Evolutionary conservation across 2,797 vertebrate species (phyloP).

Genomic region (Liasis olivaceus): DNA sequence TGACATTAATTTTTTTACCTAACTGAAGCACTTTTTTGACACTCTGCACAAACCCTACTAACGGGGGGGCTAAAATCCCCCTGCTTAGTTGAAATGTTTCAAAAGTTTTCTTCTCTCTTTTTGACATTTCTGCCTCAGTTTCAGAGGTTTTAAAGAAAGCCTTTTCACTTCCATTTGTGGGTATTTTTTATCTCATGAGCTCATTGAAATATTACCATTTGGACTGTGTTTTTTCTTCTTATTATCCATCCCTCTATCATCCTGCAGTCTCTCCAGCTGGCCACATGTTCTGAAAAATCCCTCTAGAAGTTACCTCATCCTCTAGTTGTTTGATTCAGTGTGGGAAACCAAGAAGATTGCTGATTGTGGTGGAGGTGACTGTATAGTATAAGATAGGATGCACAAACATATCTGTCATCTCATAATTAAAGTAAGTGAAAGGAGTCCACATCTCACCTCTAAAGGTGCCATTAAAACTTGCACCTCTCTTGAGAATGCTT

Average conservation of each 20-base stretch:
- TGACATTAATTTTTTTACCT: background rate
- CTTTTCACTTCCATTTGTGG: background rate
- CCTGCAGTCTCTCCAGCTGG: background rate
- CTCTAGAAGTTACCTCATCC: background rate
- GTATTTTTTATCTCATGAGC: background rate
- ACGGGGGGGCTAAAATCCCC: background rate
- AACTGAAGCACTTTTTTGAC: background rate
- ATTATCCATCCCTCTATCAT: background rate
- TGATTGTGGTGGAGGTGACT: no score
- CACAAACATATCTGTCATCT: background rate
- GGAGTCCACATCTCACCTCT: background rate
- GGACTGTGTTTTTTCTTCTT: background rate
- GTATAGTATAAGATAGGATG: no score
- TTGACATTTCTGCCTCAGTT: background rate
- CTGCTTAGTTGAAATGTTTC: background rate
- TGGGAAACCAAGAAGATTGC: background rate
- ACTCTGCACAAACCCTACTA: background rate
- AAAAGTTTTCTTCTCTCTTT: background rate
- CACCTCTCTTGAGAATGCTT: no score
- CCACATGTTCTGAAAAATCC: background rate
- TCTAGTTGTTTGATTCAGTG: background rate
- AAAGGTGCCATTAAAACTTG: background rate
- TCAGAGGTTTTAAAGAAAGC: background rate
- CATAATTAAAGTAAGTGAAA: background rate
- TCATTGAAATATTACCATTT: background rate